Base-by-base conservation (phyloP, 1,140 invertebrate species). In the Anastrepha ludens region DNA sequence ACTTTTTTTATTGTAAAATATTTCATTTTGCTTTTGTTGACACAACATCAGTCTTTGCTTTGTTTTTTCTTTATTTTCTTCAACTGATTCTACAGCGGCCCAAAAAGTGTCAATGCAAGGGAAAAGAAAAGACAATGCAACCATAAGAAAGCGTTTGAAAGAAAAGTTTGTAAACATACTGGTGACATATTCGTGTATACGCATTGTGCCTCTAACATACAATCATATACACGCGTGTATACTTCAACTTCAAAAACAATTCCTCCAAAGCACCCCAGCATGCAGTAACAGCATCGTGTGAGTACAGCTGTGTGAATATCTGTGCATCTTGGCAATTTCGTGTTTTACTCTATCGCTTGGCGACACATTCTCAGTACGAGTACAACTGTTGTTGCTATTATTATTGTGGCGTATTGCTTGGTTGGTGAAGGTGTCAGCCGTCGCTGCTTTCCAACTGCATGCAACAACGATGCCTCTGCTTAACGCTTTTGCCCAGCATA, bases 81-180 rank as follows among this genome's bases (percentile, higher is more conserved):
- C 3, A 4, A 13, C 11, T 74, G 41, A 39, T 74, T 44, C 15
- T 62, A 11, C 60, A 67, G 64, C 64, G 1, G 60, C 4, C 17
- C 50, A 55, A 55, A 62, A 62, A 62, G 13, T 17, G n/a, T 20
- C 29, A 67, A 9, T 67, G 64, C n/a, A 47, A 81, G 17, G 41
- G 50, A 55, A 55, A 11, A 50, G n/a, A 55, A 6, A n/a, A 55
- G 55, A 55, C 47, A 74, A 29, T 58, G n/a, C 29, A 50, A 20
- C 47, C 0, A 81, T 20, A 29, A 58, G 17, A 55, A 81, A 55
- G 47, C n/a, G 20, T 81, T 55, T 20, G 74, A 81, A 81, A 81
- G 74, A 81, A 81, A 81, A 55, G 47, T 81, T 81, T 81, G 74
- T 81, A 81, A 81, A 81, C 74, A 81, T 20, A n/a, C 20, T 81